Evolutionary conservation across 2,113 vertebrate species (phyloP), one percentile per base, ranked within the genome.

Genomic region (Perca fluviatilis): DNA sequence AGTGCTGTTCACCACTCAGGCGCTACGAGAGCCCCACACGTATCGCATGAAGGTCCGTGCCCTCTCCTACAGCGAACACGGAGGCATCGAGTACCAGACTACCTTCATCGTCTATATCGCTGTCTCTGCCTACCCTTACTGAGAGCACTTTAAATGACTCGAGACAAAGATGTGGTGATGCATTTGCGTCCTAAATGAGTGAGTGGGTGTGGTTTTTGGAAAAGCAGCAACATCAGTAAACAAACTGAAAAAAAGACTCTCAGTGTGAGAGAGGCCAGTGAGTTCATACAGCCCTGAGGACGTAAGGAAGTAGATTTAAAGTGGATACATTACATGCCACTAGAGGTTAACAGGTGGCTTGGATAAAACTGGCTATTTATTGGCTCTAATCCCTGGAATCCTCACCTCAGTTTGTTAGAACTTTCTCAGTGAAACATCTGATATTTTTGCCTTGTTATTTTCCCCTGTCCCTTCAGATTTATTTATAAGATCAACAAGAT

Each of bases 71-170:
- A 90, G 96, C 3, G 67, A 82, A 0, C 95, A 96, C 0, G 95
- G 98, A 23, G 95, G 90, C 64, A 89, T 99, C 0, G 98, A 99
- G 72, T 99, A 99, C 77, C 98, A 96, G 95, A 99, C 98, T 16
- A 98, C 98, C 25, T 99, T 99, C 94, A 97, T 99, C 19, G 96
- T 99, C n/a, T 99, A 99, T 82, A 98, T 99, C 77, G 97, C 98
- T 0, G 98, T 99, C 78, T 98, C 98, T 2, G 96, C 97, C 91
- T 99, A 97, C 87, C 98, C 98, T 1, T 99, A 99, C 93, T 99
- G 93, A 95, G 81, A 92, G 88, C 83, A 88, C 94, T 93, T 95
- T 93, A 92, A 77, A 77, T 40, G 36, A 46, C 23, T 5, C 0
- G n/a, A 64, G 68, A 63, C 69, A 33, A 57, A 54, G 69, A 54